These are phyloP conservation scores for Mesorhabditis sp. DNA, from an alignment of 2,888 invertebrate genomes.

Conservation along the genomic window DNA sequence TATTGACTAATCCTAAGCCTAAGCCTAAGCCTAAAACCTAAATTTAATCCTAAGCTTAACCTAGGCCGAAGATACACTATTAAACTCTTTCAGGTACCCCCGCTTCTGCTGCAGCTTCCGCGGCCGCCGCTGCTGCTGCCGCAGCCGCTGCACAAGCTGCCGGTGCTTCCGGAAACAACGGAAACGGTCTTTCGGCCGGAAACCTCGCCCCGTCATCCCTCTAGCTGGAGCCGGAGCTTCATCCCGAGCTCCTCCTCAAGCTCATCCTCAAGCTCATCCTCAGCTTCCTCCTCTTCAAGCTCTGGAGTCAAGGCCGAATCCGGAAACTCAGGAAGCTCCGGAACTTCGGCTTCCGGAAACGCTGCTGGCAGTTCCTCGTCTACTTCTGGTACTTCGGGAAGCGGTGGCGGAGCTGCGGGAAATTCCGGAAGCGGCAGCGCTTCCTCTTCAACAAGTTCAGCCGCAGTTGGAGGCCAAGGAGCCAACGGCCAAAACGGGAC, in stretches of 20 bases:
- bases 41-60: neutral
- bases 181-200: neutral
- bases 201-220: neutral
- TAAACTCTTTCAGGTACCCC: constrained; percentile 10
- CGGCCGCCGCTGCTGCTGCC: constrained; percentile 5
- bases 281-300: neutral
- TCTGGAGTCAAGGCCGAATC: constrained; percentile 7
- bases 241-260: neutral
- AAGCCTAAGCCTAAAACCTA: no score
- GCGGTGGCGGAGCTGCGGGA: constrained; percentile 7
- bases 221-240: constrained; percentile 10
- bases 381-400: constrained; percentile 11
- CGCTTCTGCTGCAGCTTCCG: constrained; percentile 6
- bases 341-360: no score
- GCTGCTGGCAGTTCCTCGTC: constrained; percentile 6
- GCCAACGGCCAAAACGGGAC: constrained; percentile 9
- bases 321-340: neutral
- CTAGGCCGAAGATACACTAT: neutral
- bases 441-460: neutral
- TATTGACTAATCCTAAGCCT: neutral
- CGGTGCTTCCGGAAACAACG: constrained; percentile 8
- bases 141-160: constrained; percentile 3
- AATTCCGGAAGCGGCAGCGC: neutral
- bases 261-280: neutral
- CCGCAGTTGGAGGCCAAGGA: constrained; percentile 1